Evolutionary conservation across 1,140 invertebrate species (phyloP), one percentile per base, ranked within the genome.

Genomic region (Dinoponera quadriceps): DNA sequence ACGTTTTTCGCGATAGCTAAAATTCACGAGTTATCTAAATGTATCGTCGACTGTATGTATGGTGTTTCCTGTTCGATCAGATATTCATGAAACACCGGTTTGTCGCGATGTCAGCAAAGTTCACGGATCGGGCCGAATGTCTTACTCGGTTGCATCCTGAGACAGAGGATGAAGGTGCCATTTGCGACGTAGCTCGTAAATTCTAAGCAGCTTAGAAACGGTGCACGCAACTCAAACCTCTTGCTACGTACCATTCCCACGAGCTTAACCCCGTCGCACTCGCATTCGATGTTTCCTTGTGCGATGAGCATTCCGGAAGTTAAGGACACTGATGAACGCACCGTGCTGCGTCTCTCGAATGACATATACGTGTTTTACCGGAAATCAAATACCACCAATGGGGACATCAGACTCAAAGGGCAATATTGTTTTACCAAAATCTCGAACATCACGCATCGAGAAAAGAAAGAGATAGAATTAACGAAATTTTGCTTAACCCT

Each of bases 171-270:
- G 84, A 71, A 57, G 51, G 27, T 59, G 59, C 49, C 55, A 55
- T 57, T 73, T 74, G 78, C 66, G 55, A 27, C 59, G 66, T 62
- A 84, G 82, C 85, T 88, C 86, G 86, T 88, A 88, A 88, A 87
- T 88, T 88, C 86, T 87, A 87, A 87, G 86, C 86, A 86, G 86
- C 86, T 87, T 87, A 87, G 81, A 77, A 80, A 80, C 65, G 68
- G 33, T 33, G 51, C 84, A 65, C 73, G 86, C 71, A 66, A 65
- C 71, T 71, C 80, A 65, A 71, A 57, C 85, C 69, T 55, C 48
- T 49, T 59, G 48, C 71, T 85, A 65, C 59, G 77, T 54, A 51
- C 68, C 29, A 57, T 57, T 73, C 29, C 55, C 62, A 51, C 49
- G 62, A 38, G 66, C 38, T 80, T 62, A 80, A 51, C 51, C 22